phyloP scores from a whole-genome alignment of 2,113 vertebrate genomes.

The Rhodinocichla rosea region DNA sequence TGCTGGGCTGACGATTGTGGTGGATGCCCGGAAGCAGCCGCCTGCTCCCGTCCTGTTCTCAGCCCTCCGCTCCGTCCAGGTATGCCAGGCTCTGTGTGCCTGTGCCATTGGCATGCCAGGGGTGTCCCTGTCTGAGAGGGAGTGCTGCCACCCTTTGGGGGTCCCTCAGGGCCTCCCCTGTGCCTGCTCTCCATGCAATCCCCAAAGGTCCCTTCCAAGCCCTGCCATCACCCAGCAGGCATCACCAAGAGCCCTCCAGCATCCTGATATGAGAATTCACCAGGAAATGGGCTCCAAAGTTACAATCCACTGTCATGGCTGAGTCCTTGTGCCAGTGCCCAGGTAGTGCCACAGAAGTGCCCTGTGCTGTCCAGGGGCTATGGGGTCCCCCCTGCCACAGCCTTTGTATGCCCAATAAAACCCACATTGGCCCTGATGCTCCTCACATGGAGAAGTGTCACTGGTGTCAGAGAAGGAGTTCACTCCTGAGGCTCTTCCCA shows the following conservation, averaged over 20 bases:
- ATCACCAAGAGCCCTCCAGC: background rate
- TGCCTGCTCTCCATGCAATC: fast-evolving
- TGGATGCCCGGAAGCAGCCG: constrained; percentile 80
- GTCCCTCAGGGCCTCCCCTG: background rate
- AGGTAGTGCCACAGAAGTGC: background rate
- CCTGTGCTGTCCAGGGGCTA: background rate
- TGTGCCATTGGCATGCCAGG: background rate
- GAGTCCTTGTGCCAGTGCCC: background rate
- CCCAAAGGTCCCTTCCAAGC: background rate
- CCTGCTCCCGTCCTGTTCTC: constrained; percentile 71
- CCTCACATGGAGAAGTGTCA: fast-evolving
- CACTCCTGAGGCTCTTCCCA: background rate
- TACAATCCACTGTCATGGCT: fast-evolving
- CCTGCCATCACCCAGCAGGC: fast-evolving
- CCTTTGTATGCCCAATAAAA: fast-evolving
- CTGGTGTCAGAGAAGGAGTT: background rate
- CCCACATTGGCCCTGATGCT: fast-evolving
- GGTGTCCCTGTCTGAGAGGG: background rate
- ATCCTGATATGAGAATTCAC: background rate
- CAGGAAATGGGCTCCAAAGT: background rate
- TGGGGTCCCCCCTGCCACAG: background rate
- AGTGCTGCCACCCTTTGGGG: background rate
- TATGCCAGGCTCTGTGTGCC: background rate
- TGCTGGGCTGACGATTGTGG: constrained; percentile 75
- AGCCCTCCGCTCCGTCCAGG: constrained; percentile 81